Base-by-base conservation (phyloP, 2,113 vertebrate genomes). In the Chrysochloris asiatica region DNA sequence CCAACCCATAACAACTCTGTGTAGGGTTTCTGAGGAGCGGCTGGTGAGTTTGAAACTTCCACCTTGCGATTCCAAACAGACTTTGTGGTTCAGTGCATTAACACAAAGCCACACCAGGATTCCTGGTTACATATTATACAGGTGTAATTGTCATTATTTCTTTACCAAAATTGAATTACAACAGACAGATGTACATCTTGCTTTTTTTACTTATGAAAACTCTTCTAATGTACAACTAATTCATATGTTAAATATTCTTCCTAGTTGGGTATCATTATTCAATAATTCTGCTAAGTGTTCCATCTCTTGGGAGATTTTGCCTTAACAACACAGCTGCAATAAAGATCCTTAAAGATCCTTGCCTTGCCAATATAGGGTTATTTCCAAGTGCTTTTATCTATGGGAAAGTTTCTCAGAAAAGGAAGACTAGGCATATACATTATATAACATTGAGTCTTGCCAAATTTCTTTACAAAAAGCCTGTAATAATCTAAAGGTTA, bases 401-500 rank as follows among this genome's bases (percentile, higher is more conserved):
- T 86, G 36, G 56, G 30, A 78, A 41, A 82, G 13, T 85, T 56
- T 6, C 5, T 43, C 17, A 69, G 19, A 72, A 73, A 16, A 79
- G 6, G 45, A 92, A 30, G 10, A 4, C 3, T 45, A 2, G 4
- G 3, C 73, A 63, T 56, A 56, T 67, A 3, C 38, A 88, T 54
- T 71, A 61, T 56, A 56, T 50, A 36, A 91, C 17, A 69, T 47
- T 79, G 38, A 24, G 12, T 81, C 84, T 80, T 92, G 9, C 73
- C n/a, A 73, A 43, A 26, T 83, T 48, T n/a, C 24, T 77, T 92
- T 91, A 21, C 22, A 89, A 92, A 91, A 89, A 30, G 16, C 8
- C 73, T 65, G 4, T 50, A 83, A 36, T 0, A 80, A 38, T 48
- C 33, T 54, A 24, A 59, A 54, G 33, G 22, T 33, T 81, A 26